Percentiles rank a stretch among this genome's conserved stretches.
These are phyloP conservation scores for Eretmocerus hayati DNA, from an alignment of 2,888 invertebrate species.

Conservation along the genomic window DNA sequence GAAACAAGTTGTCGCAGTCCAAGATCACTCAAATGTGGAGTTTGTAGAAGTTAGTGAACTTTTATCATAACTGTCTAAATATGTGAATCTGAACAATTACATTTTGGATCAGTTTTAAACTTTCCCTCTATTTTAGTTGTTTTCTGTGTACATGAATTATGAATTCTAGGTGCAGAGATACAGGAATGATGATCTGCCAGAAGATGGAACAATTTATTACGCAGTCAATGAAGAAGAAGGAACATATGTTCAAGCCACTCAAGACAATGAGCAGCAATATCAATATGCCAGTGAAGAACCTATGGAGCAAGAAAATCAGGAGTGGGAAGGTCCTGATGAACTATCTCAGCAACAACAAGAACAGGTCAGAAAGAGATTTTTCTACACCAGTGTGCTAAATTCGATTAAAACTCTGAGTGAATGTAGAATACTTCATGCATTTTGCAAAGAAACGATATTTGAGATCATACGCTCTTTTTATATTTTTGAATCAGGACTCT, in stretches of 20 bases:
- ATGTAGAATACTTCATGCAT: no score
- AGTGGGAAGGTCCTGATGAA: conserved; percentile 36
- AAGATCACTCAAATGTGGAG: conserved; percentile 26
- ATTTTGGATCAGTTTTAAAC: not conserved
- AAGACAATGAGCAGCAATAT: conserved; percentile 35
- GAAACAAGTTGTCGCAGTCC: conserved; percentile 30
- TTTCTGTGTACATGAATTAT: not conserved
- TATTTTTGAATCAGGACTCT: not conserved
- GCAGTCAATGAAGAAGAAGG: conserved; percentile 36
- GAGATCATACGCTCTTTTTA: no score
- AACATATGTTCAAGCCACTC: conserved; percentile 24
- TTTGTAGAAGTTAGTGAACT: conserved; percentile 32
- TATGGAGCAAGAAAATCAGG: conserved; percentile 35
- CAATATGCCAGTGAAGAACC: conserved; percentile 30
- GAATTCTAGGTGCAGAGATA: conserved; percentile 21
- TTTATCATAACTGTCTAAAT: not conserved
- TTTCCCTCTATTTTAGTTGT: not conserved
- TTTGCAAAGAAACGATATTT: no score
- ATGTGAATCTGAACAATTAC: not conserved
- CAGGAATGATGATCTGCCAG: conserved; percentile 35
- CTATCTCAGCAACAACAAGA: conserved; percentile 24
- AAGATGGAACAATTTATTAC: conserved; percentile 42
- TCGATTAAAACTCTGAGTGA: no score
- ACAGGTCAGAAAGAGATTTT: conserved; percentile 11
- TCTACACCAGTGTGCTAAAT: not conserved